Evolutionary conservation across 2,888 invertebrate species (phyloP).

Genomic region (Lucinisca nassula): DNA sequence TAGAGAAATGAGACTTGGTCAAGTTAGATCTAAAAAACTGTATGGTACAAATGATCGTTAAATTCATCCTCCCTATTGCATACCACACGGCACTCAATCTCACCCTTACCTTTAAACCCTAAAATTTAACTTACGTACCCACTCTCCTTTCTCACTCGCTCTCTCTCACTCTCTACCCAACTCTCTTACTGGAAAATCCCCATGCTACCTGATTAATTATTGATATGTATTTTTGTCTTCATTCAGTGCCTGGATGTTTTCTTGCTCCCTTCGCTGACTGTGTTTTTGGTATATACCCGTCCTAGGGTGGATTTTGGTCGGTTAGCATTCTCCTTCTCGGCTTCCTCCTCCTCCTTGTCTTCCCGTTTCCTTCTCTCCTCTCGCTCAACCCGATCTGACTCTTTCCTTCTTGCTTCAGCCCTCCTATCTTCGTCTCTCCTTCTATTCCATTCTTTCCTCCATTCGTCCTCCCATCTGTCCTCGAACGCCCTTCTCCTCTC

Average conservation of each 20-base stretch:
- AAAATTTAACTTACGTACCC: background rate
- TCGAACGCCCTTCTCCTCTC: background rate
- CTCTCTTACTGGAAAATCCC: background rate
- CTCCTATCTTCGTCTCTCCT: background rate
- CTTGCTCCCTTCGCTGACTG: background rate
- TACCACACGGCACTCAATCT: background rate
- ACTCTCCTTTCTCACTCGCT: background rate
- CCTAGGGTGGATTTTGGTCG: background rate
- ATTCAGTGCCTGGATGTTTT: background rate
- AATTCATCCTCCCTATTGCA: background rate
- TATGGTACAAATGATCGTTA: background rate
- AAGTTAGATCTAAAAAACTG: background rate
- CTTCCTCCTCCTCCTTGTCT: background rate
- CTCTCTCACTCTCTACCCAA: background rate
- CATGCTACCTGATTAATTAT: background rate
- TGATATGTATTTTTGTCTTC: background rate
- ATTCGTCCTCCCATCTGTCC: background rate
- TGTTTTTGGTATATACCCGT: background rate
- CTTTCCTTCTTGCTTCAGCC: background rate
- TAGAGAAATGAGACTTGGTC: background rate
- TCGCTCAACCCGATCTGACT: background rate
- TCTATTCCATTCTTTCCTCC: background rate
- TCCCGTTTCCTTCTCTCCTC: background rate
- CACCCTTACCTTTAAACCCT: background rate
- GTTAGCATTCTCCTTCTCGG: background rate